Conservation (phyloP, 2,888 invertebrate genomes). For the Notodonta ziczac region DNA sequence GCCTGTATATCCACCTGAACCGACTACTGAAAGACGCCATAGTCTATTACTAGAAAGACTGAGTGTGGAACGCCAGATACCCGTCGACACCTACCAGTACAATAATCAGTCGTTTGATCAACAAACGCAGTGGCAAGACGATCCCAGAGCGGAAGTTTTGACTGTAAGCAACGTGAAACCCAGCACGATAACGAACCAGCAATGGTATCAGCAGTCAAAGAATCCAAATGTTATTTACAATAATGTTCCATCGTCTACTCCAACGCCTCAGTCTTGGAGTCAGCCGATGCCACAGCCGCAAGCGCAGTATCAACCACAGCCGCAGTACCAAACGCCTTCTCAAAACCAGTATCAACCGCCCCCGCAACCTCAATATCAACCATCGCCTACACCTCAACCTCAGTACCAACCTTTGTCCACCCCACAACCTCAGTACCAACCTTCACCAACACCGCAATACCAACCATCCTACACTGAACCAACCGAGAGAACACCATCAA, state of each 20-base stretch:
- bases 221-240: constrained; percentile 63
- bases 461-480: constrained; percentile 59
- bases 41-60: constrained; percentile 73
- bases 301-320: constrained; percentile 34
- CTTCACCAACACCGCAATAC: constrained; percentile 39
- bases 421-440: constrained; percentile 37
- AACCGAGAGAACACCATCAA: constrained; percentile 47
- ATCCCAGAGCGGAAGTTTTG: constrained; percentile 75
- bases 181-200: constrained; percentile 73
- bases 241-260: constrained; percentile 51
- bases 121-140: constrained; percentile 64
- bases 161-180: constrained; percentile 77
- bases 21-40: constrained; percentile 70
- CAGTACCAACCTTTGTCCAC: constrained; percentile 40
- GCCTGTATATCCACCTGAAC: constrained; percentile 61
- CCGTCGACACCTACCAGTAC: constrained; percentile 69
- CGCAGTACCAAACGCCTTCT: constrained; percentile 38
- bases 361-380: constrained; percentile 40
- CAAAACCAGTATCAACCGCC: constrained; percentile 38
- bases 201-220: constrained; percentile 74
- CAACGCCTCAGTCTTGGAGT: constrained; percentile 41
- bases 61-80: constrained; percentile 75
- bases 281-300: constrained; percentile 51
- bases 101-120: constrained; percentile 64
- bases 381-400: constrained; percentile 41